phyloP scores from a whole-genome alignment of 2,113 vertebrate genomes.

The Cardinalis cardinalis region DNA sequence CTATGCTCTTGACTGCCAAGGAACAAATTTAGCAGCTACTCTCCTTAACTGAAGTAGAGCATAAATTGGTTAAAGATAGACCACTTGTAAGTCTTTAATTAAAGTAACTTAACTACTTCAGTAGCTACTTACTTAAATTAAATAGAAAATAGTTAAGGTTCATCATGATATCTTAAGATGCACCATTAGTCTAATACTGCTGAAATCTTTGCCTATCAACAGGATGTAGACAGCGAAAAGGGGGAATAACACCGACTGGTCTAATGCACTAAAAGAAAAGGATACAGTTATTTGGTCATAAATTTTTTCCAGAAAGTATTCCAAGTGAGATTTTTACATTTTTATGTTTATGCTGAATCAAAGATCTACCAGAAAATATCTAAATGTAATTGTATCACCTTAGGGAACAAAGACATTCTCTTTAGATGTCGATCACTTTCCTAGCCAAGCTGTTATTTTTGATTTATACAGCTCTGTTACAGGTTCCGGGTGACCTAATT shows the following conservation, averaged over 20 bases:
- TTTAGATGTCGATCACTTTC: constrained; percentile 45
- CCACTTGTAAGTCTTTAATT: neutral
- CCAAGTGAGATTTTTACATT: constrained; percentile 11
- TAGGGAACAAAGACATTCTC: constrained; percentile 32
- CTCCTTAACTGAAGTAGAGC: neutral
- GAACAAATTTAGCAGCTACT: neutral
- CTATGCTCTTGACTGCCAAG: neutral
- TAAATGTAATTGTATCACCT: constrained; percentile 37
- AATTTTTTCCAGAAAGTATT: neutral
- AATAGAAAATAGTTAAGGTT: neutral
- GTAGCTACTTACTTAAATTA: neutral
- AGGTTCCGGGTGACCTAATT: constrained; percentile 57
- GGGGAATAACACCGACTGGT: neutral
- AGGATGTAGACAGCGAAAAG: neutral
- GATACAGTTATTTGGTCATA: neutral
- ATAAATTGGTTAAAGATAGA: neutral
- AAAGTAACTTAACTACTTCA: neutral
- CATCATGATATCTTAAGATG: neutral
- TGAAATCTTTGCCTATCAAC: neutral
- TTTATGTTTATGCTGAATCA: neutral
- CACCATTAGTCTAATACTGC: neutral
- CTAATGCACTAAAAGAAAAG: neutral
- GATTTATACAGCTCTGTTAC: constrained; percentile 46
- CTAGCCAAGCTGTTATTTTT: constrained; percentile 53
- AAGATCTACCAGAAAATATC: constrained; percentile 26